Evolutionary conservation across 2,797 vertebrate species (phyloP).

Genomic region (Alosa sapidissima): DNA sequence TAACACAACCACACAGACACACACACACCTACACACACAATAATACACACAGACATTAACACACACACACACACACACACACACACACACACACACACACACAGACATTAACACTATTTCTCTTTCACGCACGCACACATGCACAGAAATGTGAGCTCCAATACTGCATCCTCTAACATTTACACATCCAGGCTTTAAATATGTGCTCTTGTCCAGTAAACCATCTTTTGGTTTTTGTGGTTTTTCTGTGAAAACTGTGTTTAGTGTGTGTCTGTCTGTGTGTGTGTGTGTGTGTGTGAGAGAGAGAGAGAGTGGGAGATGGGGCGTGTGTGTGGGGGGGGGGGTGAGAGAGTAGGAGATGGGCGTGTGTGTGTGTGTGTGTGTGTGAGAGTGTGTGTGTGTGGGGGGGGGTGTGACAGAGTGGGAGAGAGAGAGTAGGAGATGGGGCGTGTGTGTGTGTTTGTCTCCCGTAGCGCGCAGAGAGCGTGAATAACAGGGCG

Average conservation of each 20-base stretch:
- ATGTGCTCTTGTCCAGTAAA: background rate
- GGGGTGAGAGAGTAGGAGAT: background rate
- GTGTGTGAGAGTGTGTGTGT: background rate
- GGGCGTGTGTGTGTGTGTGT: slow-evolving; percentile 14
- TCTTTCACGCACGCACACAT: background rate
- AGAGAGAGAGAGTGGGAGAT: background rate
- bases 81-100: background rate
- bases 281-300: background rate
- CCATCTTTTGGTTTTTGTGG: background rate
- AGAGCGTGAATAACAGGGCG: slow-evolving; percentile 24
- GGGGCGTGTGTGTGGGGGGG: background rate
- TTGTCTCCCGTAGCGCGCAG: background rate
- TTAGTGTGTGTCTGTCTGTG: background rate
- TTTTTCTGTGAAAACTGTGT: no score
- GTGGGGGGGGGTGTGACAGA: no score
- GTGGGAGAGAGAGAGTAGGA: background rate
- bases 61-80: background rate
- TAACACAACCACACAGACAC: no score
- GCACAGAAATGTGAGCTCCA: background rate
- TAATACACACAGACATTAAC: no score
- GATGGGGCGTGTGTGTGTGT: slow-evolving; percentile 17
- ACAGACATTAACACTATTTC: background rate
- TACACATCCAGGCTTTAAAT: no score
- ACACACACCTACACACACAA: no score
- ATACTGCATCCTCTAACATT: background rate